Conservation (phyloP, 2,113 vertebrate species). For the Cromileptes altivelis region DNA sequence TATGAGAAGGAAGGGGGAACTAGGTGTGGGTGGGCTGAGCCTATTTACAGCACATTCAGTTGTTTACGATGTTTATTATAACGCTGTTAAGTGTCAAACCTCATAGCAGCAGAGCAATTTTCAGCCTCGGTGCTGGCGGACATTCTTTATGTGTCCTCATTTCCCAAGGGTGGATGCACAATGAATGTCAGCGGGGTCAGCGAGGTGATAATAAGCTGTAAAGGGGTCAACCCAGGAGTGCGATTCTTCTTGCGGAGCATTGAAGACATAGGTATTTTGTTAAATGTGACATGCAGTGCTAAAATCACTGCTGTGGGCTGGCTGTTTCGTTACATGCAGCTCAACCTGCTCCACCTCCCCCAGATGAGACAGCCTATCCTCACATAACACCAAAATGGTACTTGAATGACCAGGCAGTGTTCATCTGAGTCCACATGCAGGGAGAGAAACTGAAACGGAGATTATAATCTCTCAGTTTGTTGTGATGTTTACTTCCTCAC, state of each 20-base stretch:
- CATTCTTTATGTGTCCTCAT: conserved; percentile 5
- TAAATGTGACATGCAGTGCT: not conserved
- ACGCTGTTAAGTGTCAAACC: not conserved
- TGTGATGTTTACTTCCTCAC: conserved; percentile 10
- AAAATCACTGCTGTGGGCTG: not conserved
- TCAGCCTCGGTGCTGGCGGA: not conserved
- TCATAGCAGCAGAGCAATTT: not conserved
- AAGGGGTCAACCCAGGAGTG: conserved; percentile 25
- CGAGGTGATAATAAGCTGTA: conserved; percentile 8
- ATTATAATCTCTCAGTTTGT: conserved; percentile 8
- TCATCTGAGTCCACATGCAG: not conserved
- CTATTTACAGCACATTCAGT: not conserved
- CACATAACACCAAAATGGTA: not conserved
- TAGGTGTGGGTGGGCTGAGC: not conserved
- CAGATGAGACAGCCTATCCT: not conserved
- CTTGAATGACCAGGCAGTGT: not conserved
- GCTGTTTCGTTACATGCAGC: too few species aligned
- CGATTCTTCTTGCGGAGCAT: not conserved
- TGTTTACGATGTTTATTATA: not conserved
- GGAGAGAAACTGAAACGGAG: not conserved
- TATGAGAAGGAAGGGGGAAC: not conserved
- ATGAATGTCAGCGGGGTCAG: conserved; percentile 27
- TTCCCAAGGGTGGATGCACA: conserved; percentile 6
- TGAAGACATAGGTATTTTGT: not conserved
- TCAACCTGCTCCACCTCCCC: too few species aligned